A percentile compares a stretch with the other conserved stretches of the same genome.
Evolutionary conservation across 2,888 invertebrate species (phyloP).

Genomic region (Chrysolina oricalcia): DNA sequence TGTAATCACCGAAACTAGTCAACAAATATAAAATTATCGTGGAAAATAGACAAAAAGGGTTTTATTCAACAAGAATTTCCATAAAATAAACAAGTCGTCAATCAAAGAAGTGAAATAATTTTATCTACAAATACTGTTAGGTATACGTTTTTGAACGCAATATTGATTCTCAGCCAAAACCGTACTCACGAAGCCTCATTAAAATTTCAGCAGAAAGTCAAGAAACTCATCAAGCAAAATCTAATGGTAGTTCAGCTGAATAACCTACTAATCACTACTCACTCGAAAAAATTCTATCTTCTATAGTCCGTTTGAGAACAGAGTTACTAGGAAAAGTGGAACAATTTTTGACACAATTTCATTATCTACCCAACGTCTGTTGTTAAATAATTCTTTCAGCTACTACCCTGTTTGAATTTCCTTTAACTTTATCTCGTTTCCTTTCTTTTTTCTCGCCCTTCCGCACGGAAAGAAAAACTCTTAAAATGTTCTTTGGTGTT

Average conservation of each 20-base stretch:
- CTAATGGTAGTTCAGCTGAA: background rate
- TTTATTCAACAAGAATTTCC: too few relatives aligned
- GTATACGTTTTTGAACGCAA: too few relatives aligned
- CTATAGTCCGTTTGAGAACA: background rate
- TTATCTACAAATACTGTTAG: too few relatives aligned
- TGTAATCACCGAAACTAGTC: too few relatives aligned
- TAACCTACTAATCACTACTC: background rate
- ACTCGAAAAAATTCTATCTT: background rate
- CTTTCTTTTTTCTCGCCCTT: background rate
- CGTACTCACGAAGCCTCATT: background rate
- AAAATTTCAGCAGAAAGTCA: background rate
- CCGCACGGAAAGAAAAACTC: background rate
- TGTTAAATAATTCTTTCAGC: background rate
- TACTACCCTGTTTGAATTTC: constrained; percentile 1
- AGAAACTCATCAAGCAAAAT: background rate
- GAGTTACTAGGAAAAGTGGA: background rate
- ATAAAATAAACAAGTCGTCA: too few relatives aligned
- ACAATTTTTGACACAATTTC: background rate
- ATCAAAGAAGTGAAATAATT: too few relatives aligned
- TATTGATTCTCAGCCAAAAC: too few relatives aligned
- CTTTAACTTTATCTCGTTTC: background rate
- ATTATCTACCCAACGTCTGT: background rate
- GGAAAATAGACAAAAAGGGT: too few relatives aligned
- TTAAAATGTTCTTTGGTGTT: background rate
- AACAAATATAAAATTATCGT: too few relatives aligned